Conservation (phyloP, 2,113 vertebrate species). For the Gavia stellata region DNA sequence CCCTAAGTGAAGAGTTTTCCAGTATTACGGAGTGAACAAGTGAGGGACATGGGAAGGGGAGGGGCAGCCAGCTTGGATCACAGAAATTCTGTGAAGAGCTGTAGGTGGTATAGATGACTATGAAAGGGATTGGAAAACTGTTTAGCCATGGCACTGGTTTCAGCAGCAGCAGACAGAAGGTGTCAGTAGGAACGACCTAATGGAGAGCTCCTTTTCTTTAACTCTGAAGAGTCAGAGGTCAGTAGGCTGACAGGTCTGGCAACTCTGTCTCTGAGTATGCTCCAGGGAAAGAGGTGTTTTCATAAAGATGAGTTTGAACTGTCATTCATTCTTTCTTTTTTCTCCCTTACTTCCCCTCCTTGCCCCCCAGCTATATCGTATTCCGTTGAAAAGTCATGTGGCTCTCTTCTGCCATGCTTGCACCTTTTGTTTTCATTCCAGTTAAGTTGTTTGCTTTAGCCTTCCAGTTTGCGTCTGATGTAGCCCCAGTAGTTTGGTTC, state of each 20-base stretch:
- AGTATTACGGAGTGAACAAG: fast-evolving
- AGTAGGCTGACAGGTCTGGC: neutral
- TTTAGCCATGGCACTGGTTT: neutral
- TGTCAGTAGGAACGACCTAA: neutral
- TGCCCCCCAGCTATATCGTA: neutral
- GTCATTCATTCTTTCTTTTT: neutral
- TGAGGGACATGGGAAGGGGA: fast-evolving
- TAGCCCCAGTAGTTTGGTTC: neutral
- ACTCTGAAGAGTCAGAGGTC: neutral
- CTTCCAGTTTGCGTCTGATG: neutral
- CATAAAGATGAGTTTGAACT: neutral
- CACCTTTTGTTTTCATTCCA: neutral
- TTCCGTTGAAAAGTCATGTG: neutral
- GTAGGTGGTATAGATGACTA: neutral
- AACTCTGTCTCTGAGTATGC: neutral
- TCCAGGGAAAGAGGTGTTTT: neutral
- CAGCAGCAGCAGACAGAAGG: neutral
- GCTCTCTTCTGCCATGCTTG: neutral
- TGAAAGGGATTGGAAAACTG: neutral
- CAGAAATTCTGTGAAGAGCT: neutral
- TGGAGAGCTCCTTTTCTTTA: neutral
- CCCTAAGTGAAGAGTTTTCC: neutral
- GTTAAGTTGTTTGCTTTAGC: neutral
- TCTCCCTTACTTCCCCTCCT: neutral
- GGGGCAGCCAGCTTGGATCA: neutral